phyloP scores from a whole-genome alignment of 2,113 vertebrate species.

The Chionis minor region DNA sequence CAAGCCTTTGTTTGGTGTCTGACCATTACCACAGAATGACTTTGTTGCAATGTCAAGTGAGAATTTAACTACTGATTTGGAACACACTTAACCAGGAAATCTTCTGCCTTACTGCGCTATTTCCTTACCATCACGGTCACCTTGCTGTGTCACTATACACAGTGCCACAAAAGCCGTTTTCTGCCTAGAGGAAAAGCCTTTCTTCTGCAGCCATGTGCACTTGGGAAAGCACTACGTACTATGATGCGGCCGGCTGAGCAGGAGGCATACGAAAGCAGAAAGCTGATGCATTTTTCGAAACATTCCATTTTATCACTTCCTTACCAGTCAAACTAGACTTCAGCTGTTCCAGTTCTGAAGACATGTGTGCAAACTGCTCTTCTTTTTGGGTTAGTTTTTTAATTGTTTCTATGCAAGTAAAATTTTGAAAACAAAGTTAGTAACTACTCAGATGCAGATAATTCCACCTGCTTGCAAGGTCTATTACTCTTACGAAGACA shows the following conservation, averaged over 20 bases:
- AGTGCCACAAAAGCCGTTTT: not conserved
- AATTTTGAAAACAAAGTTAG: slow-evolving; percentile 43
- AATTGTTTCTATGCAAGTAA: slow-evolving; percentile 80
- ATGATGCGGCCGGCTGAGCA: not conserved
- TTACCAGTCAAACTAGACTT: slow-evolving; percentile 77
- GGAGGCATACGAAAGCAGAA: not conserved
- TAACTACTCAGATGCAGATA: not conserved
- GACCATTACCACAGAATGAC: not conserved
- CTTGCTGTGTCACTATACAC: not conserved
- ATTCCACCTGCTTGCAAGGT: not conserved
- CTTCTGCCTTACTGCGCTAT: not conserved
- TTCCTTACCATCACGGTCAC: not conserved
- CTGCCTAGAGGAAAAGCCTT: not conserved
- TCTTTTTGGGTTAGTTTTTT: slow-evolving; percentile 85
- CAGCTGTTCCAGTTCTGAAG: slow-evolving; percentile 81
- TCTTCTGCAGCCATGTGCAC: not conserved
- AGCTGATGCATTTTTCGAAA: not conserved
- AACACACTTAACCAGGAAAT: not conserved
- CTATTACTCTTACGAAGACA: not conserved
- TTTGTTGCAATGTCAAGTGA: not conserved
- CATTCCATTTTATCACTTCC: not conserved
- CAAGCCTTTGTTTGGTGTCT: not conserved
- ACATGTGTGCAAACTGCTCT: slow-evolving; percentile 80
- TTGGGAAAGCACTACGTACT: not conserved
- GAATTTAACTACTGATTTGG: not conserved